Conservation (phyloP, 2,888 invertebrate genomes). For the Polyploca ridens region DNA sequence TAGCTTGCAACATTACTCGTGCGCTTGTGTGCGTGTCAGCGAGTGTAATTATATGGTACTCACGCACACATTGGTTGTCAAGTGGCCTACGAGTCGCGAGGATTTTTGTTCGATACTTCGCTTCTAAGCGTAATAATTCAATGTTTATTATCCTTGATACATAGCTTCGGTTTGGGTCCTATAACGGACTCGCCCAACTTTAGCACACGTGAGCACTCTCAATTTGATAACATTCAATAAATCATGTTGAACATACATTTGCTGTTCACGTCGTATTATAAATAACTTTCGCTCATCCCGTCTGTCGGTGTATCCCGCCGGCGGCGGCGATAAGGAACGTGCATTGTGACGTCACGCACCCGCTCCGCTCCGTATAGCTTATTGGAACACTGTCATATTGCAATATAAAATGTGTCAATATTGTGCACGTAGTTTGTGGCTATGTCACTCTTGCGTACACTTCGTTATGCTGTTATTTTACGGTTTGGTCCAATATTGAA, state of each 20-base stretch:
- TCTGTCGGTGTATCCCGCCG: slow-evolving; percentile 23
- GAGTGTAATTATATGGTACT: too few relatives aligned
- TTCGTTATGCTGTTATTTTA: neutral
- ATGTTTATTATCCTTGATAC: too few relatives aligned
- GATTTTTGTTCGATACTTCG: too few relatives aligned
- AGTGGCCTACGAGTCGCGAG: too few relatives aligned
- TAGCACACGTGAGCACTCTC: neutral
- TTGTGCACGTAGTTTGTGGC: neutral
- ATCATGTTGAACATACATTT: slow-evolving; percentile 16
- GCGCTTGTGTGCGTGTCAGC: too few relatives aligned
- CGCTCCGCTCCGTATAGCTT: slow-evolving; percentile 9
- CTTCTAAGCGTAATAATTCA: too few relatives aligned
- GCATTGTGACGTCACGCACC: slow-evolving; percentile 16
- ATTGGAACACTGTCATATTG: slow-evolving; percentile 15
- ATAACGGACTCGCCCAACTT: neutral
- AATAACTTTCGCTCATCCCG: slow-evolving; percentile 44
- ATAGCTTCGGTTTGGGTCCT: neutral
- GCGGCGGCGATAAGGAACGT: slow-evolving; percentile 14
- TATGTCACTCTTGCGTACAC: slow-evolving; percentile 2
- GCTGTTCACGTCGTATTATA: slow-evolving; percentile 43
- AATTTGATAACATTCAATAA: neutral
- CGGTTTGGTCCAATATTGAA: neutral
- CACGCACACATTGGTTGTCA: too few relatives aligned
- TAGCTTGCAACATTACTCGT: too few relatives aligned
- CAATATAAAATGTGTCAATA: slow-evolving; percentile 18